phyloP scores from a whole-genome alignment of 2,888 invertebrate species.

The Drosophila borborema region DNA sequence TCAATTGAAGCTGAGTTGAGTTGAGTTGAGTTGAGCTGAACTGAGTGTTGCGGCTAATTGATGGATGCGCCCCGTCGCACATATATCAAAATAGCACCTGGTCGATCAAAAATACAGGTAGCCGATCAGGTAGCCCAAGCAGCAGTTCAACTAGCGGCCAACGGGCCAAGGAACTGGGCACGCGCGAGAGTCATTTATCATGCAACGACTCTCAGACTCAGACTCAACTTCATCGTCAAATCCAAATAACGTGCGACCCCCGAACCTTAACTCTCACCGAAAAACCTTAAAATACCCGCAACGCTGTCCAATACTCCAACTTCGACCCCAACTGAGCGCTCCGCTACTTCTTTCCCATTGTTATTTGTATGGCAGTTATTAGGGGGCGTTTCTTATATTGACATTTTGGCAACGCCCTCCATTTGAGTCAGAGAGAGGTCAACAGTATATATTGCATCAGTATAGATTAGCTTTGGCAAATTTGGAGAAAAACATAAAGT shows the following conservation, averaged over 20 bases:
- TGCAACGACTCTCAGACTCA: constrained; percentile 40
- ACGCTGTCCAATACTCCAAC: constrained; percentile 1
- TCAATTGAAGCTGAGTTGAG: constrained; percentile 41
- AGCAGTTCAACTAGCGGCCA: constrained; percentile 26
- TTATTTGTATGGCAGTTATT: constrained; percentile 27
- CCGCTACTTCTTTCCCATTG: background rate
- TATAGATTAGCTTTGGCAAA: background rate
- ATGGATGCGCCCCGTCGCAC: constrained; percentile 56
- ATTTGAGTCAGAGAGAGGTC: background rate
- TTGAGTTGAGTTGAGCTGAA: constrained; percentile 1
- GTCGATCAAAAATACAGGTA: constrained; percentile 75
- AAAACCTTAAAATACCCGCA: background rate
- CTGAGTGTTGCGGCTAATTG: constrained; percentile 66
- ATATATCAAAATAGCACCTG: constrained; percentile 78
- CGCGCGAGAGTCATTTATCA: constrained; percentile 76
- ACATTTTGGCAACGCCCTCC: constrained; percentile 77
- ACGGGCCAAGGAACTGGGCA: constrained; percentile 37
- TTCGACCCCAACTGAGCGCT: constrained; percentile 24
- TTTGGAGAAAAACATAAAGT: constrained; percentile 40
- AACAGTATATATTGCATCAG: background rate
- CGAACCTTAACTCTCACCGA: background rate
- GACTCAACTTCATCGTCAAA: constrained; percentile 6
- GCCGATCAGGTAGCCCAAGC: constrained; percentile 41
- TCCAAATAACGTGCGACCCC: constrained; percentile 11
- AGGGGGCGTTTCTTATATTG: constrained; percentile 53